A percentile compares a stretch with the other conserved stretches of the same genome.
Evolutionary conservation across 1,140 invertebrate species (phyloP).

Genomic region (Diorhabda carinulata): DNA sequence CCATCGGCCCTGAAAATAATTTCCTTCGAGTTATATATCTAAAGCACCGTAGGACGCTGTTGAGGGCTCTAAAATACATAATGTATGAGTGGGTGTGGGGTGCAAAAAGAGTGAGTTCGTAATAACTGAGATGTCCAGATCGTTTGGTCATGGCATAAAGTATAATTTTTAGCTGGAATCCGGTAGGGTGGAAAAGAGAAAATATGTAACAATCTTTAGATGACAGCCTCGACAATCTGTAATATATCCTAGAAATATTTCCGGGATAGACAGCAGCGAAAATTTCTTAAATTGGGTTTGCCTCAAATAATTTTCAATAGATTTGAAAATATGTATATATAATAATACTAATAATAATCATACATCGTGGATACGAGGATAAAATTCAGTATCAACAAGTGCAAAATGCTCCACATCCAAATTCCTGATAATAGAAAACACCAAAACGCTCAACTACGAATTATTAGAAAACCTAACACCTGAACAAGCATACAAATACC

Average conservation of each 20-base stretch:
- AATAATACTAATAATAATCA: neutral
- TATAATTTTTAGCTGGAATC: constrained; percentile 40
- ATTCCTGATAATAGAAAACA: neutral
- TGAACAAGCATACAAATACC: too few relatives aligned
- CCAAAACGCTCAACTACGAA: too few relatives aligned
- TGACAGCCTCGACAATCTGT: constrained; percentile 28
- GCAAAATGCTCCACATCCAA: neutral
- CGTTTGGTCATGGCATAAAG: constrained; percentile 38
- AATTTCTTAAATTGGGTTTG: neutral
- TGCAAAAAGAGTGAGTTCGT: constrained; percentile 20
- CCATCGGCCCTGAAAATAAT: constrained; percentile 15
- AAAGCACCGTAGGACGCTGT: constrained; percentile 7
- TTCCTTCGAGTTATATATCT: constrained; percentile 18
- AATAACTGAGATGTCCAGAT: constrained; percentile 32
- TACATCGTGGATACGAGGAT: neutral
- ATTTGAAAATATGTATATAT: neutral
- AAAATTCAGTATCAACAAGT: neutral
- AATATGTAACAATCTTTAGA: constrained; percentile 40
- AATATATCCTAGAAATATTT: constrained; percentile 19
- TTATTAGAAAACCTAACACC: too few relatives aligned
- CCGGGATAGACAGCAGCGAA: constrained; percentile 1
- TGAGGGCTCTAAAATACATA: constrained; percentile 31
- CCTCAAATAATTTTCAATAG: neutral
- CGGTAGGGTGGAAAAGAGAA: constrained; percentile 37
- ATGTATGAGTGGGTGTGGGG: constrained; percentile 33